Conservation (phyloP, 53 echinoderm and acorn worm species). For the Mesocentrotus franciscanus region DNA sequence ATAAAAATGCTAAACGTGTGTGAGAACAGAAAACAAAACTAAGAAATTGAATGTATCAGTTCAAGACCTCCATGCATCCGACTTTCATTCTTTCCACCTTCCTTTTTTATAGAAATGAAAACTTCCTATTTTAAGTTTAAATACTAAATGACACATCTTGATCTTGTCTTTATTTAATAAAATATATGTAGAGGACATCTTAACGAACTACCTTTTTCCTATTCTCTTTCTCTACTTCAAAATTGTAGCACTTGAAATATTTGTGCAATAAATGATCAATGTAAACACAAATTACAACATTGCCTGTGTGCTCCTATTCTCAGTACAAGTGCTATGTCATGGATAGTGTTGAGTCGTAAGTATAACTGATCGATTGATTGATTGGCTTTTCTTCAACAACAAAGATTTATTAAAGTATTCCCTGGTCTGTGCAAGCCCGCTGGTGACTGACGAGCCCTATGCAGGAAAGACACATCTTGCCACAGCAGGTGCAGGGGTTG, state of each 20-base stretch:
- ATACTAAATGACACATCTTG: background rate
- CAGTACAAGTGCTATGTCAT: background rate
- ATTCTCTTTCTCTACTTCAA: background rate
- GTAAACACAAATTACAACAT: background rate
- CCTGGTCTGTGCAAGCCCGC: no score
- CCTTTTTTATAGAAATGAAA: background rate
- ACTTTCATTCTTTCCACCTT: background rate
- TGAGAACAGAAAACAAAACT: no score
- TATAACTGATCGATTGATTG: background rate
- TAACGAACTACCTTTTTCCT: background rate
- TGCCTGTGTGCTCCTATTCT: background rate
- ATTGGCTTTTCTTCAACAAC: no score
- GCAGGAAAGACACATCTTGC: no score
- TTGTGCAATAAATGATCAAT: conserved; percentile 21
- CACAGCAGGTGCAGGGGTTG: no score
- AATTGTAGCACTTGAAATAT: background rate
- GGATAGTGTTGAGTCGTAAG: background rate
- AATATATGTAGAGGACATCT: background rate
- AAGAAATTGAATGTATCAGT: background rate
- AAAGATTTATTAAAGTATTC: no score
- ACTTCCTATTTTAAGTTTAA: background rate
- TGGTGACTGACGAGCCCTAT: no score
- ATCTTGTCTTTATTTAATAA: background rate
- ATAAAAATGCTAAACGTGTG: background rate
- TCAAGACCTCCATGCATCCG: background rate